Conservation (phyloP, 2,888 invertebrate species). For the Molanna angustata region DNA sequence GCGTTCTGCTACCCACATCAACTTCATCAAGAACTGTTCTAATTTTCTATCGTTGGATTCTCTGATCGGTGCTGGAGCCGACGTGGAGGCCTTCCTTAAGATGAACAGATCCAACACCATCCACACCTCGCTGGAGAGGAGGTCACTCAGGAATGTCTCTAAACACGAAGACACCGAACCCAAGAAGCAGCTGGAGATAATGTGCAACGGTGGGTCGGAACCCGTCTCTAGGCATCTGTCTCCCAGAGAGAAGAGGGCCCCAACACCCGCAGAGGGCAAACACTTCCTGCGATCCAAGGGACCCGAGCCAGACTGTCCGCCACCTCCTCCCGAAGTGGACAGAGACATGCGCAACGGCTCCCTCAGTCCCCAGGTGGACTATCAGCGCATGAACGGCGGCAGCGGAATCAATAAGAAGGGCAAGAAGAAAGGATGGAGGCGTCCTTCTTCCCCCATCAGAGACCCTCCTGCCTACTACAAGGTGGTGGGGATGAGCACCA, state of each 20-base stretch:
- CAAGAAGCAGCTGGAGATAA: constrained; percentile 33
- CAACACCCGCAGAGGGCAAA: constrained; percentile 37
- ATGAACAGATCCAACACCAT: constrained; percentile 49
- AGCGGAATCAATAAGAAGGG: constrained; percentile 37
- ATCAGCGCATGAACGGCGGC: constrained; percentile 33
- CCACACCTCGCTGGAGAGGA: constrained; percentile 45
- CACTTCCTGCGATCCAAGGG: constrained; percentile 44
- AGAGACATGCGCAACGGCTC: constrained; percentile 42
- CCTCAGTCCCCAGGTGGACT: constrained; percentile 36
- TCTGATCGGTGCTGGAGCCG: constrained; percentile 64
- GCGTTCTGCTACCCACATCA: constrained; percentile 69
- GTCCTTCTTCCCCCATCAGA: constrained; percentile 35
- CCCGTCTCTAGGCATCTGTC: constrained; percentile 34
- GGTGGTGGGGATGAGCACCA: constrained; percentile 68
- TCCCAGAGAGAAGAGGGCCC: constrained; percentile 11
- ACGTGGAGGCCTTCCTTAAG: constrained; percentile 67
- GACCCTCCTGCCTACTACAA: constrained; percentile 63
- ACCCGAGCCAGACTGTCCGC: constrained; percentile 21
- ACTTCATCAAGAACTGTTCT: constrained; percentile 69
- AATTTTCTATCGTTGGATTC: constrained; percentile 74
- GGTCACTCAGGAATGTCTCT: constrained; percentile 24
- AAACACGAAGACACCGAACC: constrained; percentile 32
- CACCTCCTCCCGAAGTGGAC: constrained; percentile 30
- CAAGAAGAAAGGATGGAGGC: constrained; percentile 44
- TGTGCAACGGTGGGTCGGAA: constrained; percentile 36